These are phyloP conservation scores for Marcusenius ussheri DNA, from an alignment of 2,113 vertebrate species.

Conservation along the genomic window DNA sequence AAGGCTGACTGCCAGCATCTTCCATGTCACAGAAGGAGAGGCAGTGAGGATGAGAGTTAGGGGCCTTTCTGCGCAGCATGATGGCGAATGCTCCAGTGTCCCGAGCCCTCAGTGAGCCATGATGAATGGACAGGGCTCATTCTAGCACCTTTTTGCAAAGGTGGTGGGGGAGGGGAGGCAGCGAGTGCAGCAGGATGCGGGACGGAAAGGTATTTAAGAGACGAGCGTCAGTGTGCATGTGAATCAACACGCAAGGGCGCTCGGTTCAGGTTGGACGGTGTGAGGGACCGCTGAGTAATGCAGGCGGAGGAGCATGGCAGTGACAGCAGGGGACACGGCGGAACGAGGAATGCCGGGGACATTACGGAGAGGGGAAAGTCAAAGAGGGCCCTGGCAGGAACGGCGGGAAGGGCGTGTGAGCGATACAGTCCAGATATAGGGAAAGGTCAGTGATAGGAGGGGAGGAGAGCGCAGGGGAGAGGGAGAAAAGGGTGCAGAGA, in stretches of 20 bases:
- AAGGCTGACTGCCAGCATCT: not conserved
- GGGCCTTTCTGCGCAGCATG: not conserved
- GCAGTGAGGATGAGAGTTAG: not conserved
- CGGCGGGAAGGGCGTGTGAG: not conserved
- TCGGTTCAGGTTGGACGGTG: not conserved
- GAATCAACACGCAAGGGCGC: not conserved
- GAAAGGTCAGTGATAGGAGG: not conserved
- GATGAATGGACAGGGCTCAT: not conserved
- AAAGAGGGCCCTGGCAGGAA: conserved; percentile 1
- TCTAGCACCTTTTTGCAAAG: not conserved
- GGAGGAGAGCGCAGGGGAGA: not conserved
- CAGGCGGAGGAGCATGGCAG: not conserved
- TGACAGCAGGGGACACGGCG: not conserved
- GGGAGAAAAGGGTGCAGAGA: not conserved
- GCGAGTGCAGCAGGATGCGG: not conserved
- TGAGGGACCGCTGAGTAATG: not conserved
- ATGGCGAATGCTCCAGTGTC: not conserved
- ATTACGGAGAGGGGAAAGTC: not conserved
- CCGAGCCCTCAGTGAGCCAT: not conserved
- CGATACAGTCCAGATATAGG: conserved; percentile 13
- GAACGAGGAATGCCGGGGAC: not conserved
- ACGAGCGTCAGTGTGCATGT: not conserved
- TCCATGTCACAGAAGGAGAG: not conserved
- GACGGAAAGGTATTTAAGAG: not conserved
- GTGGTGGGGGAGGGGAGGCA: not conserved